phyloP scores from a whole-genome alignment of 2,888 invertebrate genomes.

The Scotopteryx bipunctaria region DNA sequence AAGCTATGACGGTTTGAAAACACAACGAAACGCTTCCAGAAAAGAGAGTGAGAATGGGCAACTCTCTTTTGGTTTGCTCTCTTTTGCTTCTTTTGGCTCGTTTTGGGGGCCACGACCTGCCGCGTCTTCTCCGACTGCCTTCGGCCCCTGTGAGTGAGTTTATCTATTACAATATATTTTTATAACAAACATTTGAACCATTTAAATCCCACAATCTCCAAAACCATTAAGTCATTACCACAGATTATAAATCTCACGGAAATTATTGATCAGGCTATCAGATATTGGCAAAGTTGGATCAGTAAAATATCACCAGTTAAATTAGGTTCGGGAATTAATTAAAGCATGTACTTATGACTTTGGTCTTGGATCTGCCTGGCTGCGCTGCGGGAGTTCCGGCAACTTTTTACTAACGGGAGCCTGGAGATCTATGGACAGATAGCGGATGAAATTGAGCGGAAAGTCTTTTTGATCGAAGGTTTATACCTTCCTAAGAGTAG shows the following conservation, averaged over 20 bases:
- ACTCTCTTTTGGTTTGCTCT: no score
- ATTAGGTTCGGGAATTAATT: slow-evolving; percentile 47
- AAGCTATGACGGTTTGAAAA: no score
- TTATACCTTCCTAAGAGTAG: neutral
- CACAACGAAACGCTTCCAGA: no score
- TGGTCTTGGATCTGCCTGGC: slow-evolving; percentile 32
- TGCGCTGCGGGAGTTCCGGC: slow-evolving; percentile 42
- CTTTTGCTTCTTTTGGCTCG: no score
- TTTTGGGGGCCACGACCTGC: no score
- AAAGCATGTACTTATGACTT: slow-evolving; percentile 38
- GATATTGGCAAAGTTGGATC: slow-evolving; percentile 40
- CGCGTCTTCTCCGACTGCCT: no score
- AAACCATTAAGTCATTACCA: slow-evolving; percentile 2
- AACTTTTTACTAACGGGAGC: slow-evolving; percentile 57
- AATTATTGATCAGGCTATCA: slow-evolving; percentile 33
- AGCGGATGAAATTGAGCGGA: slow-evolving; percentile 11
- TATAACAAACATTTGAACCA: no score
- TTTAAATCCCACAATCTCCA: no score
- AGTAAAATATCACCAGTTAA: slow-evolving; percentile 38
- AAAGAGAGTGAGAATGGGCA: no score
- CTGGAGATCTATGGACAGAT: neutral
- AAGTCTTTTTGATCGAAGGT: neutral
- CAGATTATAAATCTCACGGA: slow-evolving; percentile 5
- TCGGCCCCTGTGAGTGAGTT: no score
- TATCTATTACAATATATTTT: no score